Conservation (phyloP, 2,797 vertebrate genomes). For the Lateolabrax maculatus region DNA sequence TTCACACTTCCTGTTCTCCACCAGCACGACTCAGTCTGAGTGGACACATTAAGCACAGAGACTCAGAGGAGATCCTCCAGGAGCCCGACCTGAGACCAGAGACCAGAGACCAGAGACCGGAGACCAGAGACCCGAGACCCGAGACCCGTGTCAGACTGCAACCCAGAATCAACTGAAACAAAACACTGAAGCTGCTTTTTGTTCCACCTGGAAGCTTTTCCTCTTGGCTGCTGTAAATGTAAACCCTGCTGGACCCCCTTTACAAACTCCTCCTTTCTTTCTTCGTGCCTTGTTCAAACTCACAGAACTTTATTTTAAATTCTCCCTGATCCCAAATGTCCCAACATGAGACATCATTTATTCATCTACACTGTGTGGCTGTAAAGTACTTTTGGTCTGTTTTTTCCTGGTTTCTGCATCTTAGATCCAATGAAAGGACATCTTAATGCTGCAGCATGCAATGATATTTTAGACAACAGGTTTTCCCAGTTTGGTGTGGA, state of each 20-base stretch:
- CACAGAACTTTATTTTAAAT: neutral
- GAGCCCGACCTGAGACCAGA: neutral
- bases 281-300: neutral
- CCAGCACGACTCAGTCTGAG: neutral
- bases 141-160: too few species aligned
- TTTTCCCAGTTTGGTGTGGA: neutral
- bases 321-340: neutral
- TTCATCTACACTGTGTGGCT: too few species aligned
- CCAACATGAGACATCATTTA: too few species aligned
- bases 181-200: neutral
- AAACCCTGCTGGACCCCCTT: too few species aligned
- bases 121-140: neutral
- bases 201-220: neutral
- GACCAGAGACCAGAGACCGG: neutral
- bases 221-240: too few species aligned
- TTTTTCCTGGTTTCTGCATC: too few species aligned
- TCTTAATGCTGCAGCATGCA: neutral
- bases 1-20: conserved; percentile 16
- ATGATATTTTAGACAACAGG: neutral
- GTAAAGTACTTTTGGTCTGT: too few species aligned
- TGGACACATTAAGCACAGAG: neutral
- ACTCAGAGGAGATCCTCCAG: neutral
- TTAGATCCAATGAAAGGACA: neutral
- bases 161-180: too few species aligned
- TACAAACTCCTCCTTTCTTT: neutral